Conservation (phyloP, 2,888 invertebrate species). For the Eupeodes luniger region DNA sequence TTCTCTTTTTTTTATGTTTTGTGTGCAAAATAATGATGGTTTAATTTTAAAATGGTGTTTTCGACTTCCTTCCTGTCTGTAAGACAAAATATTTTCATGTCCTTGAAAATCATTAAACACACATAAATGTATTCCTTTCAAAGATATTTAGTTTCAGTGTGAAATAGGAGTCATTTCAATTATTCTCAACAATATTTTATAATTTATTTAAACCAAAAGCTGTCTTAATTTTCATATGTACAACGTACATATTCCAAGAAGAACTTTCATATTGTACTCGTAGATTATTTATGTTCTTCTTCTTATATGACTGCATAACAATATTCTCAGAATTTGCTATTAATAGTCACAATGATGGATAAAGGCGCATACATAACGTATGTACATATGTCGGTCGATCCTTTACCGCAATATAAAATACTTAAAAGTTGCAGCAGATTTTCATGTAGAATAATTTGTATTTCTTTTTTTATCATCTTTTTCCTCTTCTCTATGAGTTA, state of each 20-base stretch:
- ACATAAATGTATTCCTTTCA: neutral
- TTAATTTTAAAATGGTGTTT: neutral
- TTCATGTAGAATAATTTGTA: neutral
- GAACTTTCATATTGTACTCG: too few species aligned
- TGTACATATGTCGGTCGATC: neutral
- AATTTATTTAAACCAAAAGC: constrained; percentile 23
- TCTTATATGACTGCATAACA: neutral
- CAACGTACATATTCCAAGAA: neutral
- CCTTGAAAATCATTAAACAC: constrained; percentile 18
- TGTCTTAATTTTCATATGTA: neutral
- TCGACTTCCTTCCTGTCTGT: neutral
- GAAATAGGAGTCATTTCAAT: constrained; percentile 8
- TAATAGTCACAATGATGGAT: constrained; percentile 18
- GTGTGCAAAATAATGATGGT: neutral
- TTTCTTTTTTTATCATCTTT: neutral
- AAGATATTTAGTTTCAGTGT: neutral
- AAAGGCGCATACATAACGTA: constrained; percentile 6
- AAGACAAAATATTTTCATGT: neutral
- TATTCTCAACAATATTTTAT: constrained; percentile 8
- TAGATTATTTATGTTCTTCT: too few species aligned
- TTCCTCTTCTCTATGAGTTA: constrained; percentile 9
- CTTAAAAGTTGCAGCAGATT: constrained; percentile 31
- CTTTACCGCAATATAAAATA: constrained; percentile 38
- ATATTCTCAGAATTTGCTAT: constrained; percentile 31
- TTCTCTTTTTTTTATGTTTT: neutral